Base-by-base conservation (phyloP, 2,888 invertebrate genomes). In the Zygogramma bicolorata region DNA sequence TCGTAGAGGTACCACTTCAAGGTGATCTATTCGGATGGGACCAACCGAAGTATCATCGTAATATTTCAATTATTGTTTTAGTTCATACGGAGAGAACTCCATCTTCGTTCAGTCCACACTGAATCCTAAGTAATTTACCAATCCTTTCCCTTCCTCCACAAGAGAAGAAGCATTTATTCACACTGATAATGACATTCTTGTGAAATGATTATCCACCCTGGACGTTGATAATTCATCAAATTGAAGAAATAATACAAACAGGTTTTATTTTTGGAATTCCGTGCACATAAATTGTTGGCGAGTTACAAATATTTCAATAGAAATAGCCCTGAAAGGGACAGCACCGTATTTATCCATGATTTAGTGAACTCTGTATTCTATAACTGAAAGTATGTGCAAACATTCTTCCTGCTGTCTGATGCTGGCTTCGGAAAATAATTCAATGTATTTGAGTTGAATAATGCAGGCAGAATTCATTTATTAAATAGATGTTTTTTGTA, bases 281-380 rank as follows among this genome's bases (percentile, higher is more conserved):
- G 38, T 66, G 27, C 18, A 59, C 67, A 71, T 69, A 71, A 71
- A 73, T 70, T 61, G 58, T 8, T 34, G 13, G 29, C 34, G 42
- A 67, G 69, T 71, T 71, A 69, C 71, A 29, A 71, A 73, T 69
- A 75, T 75, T 75, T 75, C 75, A 75, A 71, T 73, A 61, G 59
- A 65, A 73, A 75, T 61, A 59, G 72, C 62, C 49, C 72, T 75
- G 72, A 34, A 70, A 70, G 49, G 60, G 75, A 75, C 75, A 75
- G 70, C 67, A 57, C 38, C 66, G 69, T 74, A 71, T 69, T 74
- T 53, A 67, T 71, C 65, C 60, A 57, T 66, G 57, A 70, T 65
- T 70, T 75, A 70, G 70, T 75, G 71, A 71, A 67, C 67, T 63
- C 71, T 75, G 67, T 70, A 69, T 74, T 57, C 59, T 63, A 62